phyloP scores from a whole-genome alignment of 2,888 invertebrate species.

The Phalera bucephala region DNA sequence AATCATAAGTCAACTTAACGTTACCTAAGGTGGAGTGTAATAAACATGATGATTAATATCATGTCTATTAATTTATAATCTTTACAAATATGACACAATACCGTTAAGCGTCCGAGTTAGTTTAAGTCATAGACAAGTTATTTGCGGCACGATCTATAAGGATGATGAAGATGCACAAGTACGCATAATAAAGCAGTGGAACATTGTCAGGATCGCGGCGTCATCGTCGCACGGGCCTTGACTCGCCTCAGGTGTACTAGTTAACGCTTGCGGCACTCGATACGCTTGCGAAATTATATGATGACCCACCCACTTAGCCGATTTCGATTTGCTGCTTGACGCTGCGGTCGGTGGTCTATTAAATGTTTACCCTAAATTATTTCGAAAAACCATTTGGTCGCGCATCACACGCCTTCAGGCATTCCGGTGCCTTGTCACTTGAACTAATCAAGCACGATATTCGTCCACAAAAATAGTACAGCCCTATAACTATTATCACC shows the following conservation, averaged over 20 bases:
- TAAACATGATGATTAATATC: no score
- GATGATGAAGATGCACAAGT: conserved; percentile 21
- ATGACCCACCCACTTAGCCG: conserved; percentile 78
- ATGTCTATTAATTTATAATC: no score
- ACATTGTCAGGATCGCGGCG: conserved; percentile 50
- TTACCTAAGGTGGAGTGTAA: no score
- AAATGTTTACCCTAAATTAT: conserved; percentile 61
- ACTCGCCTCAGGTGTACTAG: conserved; percentile 73
- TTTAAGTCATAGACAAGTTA: no score
- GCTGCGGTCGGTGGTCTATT: conserved; percentile 54
- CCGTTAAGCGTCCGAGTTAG: no score
- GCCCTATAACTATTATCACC: conserved; percentile 21
- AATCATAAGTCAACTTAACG: no score
- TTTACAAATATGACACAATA: no score
- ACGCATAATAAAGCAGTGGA: conserved; percentile 18
- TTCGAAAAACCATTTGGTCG: conserved; percentile 48
- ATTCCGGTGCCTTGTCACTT: conserved; percentile 42
- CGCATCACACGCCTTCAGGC: conserved; percentile 34
- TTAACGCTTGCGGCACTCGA: conserved; percentile 78
- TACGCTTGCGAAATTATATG: conserved; percentile 80
- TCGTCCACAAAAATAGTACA: no score
- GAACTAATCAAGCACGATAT: conserved; percentile 25
- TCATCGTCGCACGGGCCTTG: conserved; percentile 64
- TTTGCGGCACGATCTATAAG: conserved; percentile 12
- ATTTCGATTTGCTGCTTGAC: conserved; percentile 72